Conservation (phyloP, 2,888 invertebrate species). For the Cantharis rustica region DNA sequence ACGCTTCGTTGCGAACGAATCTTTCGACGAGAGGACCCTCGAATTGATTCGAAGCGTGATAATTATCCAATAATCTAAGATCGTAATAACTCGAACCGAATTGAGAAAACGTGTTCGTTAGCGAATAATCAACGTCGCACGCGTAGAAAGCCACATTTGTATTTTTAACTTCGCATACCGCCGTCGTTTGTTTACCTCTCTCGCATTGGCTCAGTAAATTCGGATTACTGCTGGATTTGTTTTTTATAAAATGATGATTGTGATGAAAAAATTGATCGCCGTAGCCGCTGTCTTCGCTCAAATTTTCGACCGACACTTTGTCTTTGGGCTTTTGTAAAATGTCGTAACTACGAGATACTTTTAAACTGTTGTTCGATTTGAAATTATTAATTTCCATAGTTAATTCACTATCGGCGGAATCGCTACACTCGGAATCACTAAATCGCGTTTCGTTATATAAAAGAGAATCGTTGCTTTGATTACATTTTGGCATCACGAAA, state of each 20-base stretch:
- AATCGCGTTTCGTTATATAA: slow-evolving; percentile 45
- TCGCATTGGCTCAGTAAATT: slow-evolving; percentile 47
- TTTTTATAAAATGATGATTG: slow-evolving; percentile 29
- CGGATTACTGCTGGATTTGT: slow-evolving; percentile 57
- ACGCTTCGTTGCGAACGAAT: slow-evolving; percentile 41
- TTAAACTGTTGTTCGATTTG: slow-evolving; percentile 53
- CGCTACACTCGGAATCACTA: slow-evolving; percentile 56
- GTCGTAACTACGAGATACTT: slow-evolving; percentile 56
- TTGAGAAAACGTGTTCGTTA: slow-evolving; percentile 49
- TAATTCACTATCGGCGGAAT: slow-evolving; percentile 47
- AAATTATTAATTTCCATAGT: slow-evolving; percentile 45
- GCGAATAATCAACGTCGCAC: slow-evolving; percentile 45
- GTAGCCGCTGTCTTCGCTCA: slow-evolving; percentile 81
- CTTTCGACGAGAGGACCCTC: slow-evolving; percentile 46
- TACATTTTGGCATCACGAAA: slow-evolving; percentile 36
- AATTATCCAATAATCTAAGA: slow-evolving; percentile 47
- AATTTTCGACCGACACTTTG: slow-evolving; percentile 74
- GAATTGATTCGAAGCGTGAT: slow-evolving; percentile 39
- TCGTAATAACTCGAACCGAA: slow-evolving; percentile 56
- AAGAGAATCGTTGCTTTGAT: slow-evolving; percentile 37
- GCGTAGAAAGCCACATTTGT: slow-evolving; percentile 45
- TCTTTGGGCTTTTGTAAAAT: slow-evolving; percentile 44
- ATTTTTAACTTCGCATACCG: slow-evolving; percentile 24
- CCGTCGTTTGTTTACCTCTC: slow-evolving; percentile 39
- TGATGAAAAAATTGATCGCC: slow-evolving; percentile 61